These are phyloP conservation scores for Syngnathus typhle DNA, from an alignment of 2,113 vertebrate species.

Conservation along the genomic window DNA sequence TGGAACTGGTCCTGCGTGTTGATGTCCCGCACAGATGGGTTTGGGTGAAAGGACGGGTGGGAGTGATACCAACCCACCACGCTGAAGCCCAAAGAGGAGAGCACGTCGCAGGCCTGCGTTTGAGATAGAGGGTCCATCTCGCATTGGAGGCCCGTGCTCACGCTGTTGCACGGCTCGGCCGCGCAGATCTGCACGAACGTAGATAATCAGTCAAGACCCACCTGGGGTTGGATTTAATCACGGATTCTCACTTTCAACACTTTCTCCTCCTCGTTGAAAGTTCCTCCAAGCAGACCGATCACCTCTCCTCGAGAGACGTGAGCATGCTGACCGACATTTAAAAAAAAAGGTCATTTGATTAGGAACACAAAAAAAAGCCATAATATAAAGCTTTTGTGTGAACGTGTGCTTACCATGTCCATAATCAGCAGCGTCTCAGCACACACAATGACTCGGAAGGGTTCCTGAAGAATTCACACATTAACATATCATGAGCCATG, in stretches of 20 bases:
- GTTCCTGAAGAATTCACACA: constrained; percentile 72
- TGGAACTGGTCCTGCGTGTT: constrained; percentile 96
- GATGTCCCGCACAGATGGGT: constrained; percentile 90
- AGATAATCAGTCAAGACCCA: not conserved
- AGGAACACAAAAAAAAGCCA: not conserved
- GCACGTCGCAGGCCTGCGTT: constrained; percentile 85
- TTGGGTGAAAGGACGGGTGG: constrained; percentile 91
- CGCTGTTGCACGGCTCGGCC: constrained; percentile 91
- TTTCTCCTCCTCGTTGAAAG: constrained; percentile 76
- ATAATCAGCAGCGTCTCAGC: constrained; percentile 91
- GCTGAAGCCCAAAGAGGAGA: constrained; percentile 77
- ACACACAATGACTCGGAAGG: constrained; percentile 87
- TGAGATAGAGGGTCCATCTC: constrained; percentile 98
- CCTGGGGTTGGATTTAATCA: not conserved
- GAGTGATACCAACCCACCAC: constrained; percentile 98
- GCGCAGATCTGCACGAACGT: constrained; percentile 74
- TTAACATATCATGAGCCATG: not conserved
- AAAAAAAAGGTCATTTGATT: not conserved
- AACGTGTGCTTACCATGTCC: constrained; percentile 84
- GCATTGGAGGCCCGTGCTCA: constrained; percentile 94
- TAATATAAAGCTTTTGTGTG: not conserved
- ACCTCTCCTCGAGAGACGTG: constrained; percentile 94
- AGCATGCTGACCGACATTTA: constrained; percentile 75
- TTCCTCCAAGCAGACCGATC: constrained; percentile 90
- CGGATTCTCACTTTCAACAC: constrained; percentile 77